Conservation (phyloP, 1,140 invertebrate genomes). For the Diabrotica virgifera region DNA sequence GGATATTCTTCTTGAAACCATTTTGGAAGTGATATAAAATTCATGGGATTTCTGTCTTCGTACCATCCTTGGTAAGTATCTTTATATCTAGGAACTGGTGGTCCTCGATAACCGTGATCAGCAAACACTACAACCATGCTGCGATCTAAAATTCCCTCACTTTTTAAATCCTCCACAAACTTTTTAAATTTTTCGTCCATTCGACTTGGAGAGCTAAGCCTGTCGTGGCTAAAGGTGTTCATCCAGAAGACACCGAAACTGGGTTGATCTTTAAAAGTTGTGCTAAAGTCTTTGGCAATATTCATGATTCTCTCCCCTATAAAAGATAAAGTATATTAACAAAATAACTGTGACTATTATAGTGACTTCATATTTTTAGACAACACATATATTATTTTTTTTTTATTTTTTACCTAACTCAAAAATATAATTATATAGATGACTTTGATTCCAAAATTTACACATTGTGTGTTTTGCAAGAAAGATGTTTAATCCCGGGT, state of each 20-base stretch:
- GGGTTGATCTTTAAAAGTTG: constrained; percentile 54
- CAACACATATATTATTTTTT: too few species aligned
- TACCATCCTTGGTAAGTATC: constrained; percentile 72
- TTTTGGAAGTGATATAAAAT: constrained; percentile 68
- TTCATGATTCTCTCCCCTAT: constrained; percentile 58
- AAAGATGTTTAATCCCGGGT: too few species aligned
- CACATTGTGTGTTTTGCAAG: too few species aligned
- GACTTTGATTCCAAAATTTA: too few species aligned
- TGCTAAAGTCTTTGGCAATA: constrained; percentile 59
- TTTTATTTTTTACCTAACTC: too few species aligned
- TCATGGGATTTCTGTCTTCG: constrained; percentile 79
- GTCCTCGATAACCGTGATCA: constrained; percentile 84
- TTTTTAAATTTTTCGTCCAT: constrained; percentile 55
- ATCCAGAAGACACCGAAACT: constrained; percentile 73
- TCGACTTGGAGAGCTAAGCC: constrained; percentile 56
- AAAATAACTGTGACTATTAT: too few species aligned
- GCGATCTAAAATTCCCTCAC: constrained; percentile 53
- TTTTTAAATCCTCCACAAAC: constrained; percentile 51
- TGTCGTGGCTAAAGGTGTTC: constrained; percentile 65
- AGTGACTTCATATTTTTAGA: too few species aligned
- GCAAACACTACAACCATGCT: constrained; percentile 69
- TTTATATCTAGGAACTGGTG: constrained; percentile 68
- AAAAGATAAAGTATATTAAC: constrained; percentile 24
- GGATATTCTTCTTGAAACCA: constrained; percentile 60
- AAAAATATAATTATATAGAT: too few species aligned